Percentiles rank a stretch among this genome's conserved stretches.
These are phyloP conservation scores for Campopleginae sp. DNA, from an alignment of 2,888 invertebrate species.

Conservation along the genomic window DNA sequence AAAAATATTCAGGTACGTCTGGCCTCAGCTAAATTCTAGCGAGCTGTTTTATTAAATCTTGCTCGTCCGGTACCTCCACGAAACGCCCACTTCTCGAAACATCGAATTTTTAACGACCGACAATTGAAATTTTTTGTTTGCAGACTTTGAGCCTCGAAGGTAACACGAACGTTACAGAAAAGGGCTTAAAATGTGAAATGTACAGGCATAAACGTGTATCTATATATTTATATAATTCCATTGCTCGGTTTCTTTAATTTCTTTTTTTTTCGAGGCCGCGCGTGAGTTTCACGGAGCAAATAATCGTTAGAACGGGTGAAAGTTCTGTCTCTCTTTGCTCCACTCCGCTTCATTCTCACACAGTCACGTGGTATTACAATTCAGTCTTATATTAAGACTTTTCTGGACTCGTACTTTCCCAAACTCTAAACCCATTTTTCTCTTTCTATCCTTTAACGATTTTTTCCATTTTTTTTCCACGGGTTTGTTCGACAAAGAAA, in stretches of 20 bases:
- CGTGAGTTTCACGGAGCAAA: conserved; percentile 56
- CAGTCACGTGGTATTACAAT: conserved; percentile 31
- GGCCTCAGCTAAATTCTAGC: conserved; percentile 12
- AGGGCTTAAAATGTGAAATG: conserved; percentile 28
- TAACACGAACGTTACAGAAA: conserved; percentile 3
- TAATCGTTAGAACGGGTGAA: conserved; percentile 62
- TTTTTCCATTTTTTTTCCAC: background rate
- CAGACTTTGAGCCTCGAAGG: conserved; percentile 9
- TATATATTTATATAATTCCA: conserved; percentile 3
- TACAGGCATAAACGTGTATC: background rate
- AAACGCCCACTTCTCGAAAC: conserved; percentile 27
- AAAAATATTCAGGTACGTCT: conserved; percentile 16
- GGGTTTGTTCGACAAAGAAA: background rate
- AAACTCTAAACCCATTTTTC: conserved; percentile 45
- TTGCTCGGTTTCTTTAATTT: conserved; percentile 39
- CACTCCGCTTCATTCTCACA: conserved; percentile 50
- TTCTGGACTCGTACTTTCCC: conserved; percentile 52
- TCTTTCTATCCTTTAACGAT: conserved; percentile 8
- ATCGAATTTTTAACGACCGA: conserved; percentile 20
- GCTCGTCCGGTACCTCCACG: conserved; percentile 16
- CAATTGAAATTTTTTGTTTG: conserved; percentile 21
- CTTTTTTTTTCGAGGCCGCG: conserved; percentile 45
- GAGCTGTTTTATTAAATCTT: conserved; percentile 25
- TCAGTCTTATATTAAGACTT: conserved; percentile 33
- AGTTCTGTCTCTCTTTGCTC: conserved; percentile 59